A percentile compares a stretch with the other conserved stretches of the same genome.
These are phyloP conservation scores for Tylochromis polylepis DNA, from an alignment of 2,113 vertebrate genomes.

Conservation along the genomic window DNA sequence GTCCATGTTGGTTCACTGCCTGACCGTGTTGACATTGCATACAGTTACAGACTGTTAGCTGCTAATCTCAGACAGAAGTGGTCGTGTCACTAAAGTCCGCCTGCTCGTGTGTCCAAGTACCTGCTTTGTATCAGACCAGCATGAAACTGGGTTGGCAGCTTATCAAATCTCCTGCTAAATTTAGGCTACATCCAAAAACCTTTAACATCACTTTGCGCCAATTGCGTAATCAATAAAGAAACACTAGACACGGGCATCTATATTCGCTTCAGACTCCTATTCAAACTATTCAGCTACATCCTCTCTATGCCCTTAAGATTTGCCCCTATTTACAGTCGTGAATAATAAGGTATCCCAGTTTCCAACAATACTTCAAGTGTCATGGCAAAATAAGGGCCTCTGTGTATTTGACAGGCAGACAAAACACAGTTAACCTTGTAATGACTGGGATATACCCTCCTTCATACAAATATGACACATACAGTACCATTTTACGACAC, in stretches of 20 bases:
- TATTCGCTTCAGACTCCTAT: neutral
- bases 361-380: slow-evolving; percentile 28
- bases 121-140: neutral
- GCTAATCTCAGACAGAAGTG: neutral
- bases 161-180: neutral
- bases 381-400: slow-evolving; percentile 50
- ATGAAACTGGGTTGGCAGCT: neutral
- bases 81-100: neutral
- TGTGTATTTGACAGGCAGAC: neutral
- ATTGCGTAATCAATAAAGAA: neutral
- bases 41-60: neutral
- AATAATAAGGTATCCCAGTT: slow-evolving; percentile 16
- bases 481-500: neutral
- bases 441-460: neutral
- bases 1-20: neutral
- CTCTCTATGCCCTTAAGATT: slow-evolving; percentile 13
- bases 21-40: neutral
- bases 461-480: slow-evolving; percentile 18
- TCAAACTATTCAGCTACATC: neutral
- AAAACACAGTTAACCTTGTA: slow-evolving; percentile 14
- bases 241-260: neutral
- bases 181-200: neutral
- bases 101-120: neutral
- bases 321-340: slow-evolving; percentile 45
- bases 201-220: neutral